Evolutionary conservation across 2,888 invertebrate genomes (phyloP).

Genomic region (Oligia latruncula): DNA sequence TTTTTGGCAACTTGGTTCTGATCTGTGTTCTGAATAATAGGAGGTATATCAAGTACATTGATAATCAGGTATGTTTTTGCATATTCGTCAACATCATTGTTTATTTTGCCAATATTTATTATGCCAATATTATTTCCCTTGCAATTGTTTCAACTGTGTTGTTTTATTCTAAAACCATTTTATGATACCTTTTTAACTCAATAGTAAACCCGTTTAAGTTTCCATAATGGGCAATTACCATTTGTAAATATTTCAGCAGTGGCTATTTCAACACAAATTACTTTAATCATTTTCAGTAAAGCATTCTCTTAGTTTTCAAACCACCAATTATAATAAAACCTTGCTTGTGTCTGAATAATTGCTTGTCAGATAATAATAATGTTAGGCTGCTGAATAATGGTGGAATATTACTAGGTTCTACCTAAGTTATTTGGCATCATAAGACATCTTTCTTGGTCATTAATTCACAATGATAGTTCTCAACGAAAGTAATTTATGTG

Average conservation of each 20-base stretch:
- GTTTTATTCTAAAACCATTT: not conserved
- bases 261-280: constrained; percentile 18
- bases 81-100: not conserved
- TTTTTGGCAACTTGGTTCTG: constrained; percentile 94
- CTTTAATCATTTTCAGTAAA: constrained; percentile 22
- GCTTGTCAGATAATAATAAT: constrained; percentile 49
- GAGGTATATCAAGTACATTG: constrained; percentile 95
- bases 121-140: not conserved
- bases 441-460: constrained; percentile 62
- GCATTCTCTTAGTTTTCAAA: constrained; percentile 23
- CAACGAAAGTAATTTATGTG: constrained; percentile 56
- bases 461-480: constrained; percentile 61
- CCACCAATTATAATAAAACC: constrained; percentile 36
- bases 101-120: not conserved
- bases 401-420: constrained; percentile 51
- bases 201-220: not conserved
- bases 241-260: constrained; percentile 19
- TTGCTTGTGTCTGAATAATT: constrained; percentile 44
- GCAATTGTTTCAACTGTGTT: not conserved
- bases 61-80: constrained; percentile 93
- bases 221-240: not conserved
- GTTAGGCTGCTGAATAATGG: constrained; percentile 45
- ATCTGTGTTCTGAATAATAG: constrained; percentile 96
- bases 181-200: constrained; percentile 1
- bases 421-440: constrained; percentile 54